Evolutionary conservation across 2,113 vertebrate species (phyloP), one percentile per base, ranked within the genome.

Genomic region (Garra rufa): DNA sequence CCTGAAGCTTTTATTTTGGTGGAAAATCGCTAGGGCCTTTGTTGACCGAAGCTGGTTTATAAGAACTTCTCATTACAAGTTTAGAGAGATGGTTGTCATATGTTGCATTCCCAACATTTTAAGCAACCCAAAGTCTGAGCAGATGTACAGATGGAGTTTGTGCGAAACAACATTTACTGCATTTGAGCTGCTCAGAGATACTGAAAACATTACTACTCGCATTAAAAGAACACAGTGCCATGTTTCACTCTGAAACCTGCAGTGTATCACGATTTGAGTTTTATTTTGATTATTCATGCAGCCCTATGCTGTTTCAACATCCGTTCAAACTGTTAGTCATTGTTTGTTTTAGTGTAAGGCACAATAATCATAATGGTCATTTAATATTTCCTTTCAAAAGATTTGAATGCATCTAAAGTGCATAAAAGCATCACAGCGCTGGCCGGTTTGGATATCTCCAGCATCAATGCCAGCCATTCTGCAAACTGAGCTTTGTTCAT

Each of bases 401-500:
- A 87, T 85, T 83, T 81, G 67, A 90, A 88, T 86, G 83, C 76
- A 81, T 86, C 52, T 71, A 82, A 57, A 88, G 44, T 82, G 88
- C 78, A 67, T 89, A 63, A 87, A 86, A 76, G 87, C 85, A 50
- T 46, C 87, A 82, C 87, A 88, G 86, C 81, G 59, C 85, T 88
- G 86, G 88, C 87, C 88, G 77, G 59, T 89, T 79, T 87, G 83
- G 85, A 89, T 91, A 91, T 94, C 90, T 93, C 89, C 92, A 89
- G 89, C 88, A 88, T 89, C 87, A 90, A 76, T 14, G 17, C 75
- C 84, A 89, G 82, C 86, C 85, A 76, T 86, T 88, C 82, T 86
- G 87, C 87, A 88, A 85, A 65, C 87, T 2, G 85, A 82, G 88
- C 87, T 91, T 88, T 91, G 88, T 92, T 92, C 91, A 91, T 92